Evolutionary conservation across 2,113 vertebrate genomes (phyloP).

Genomic region (Bambusicola thoracicus): DNA sequence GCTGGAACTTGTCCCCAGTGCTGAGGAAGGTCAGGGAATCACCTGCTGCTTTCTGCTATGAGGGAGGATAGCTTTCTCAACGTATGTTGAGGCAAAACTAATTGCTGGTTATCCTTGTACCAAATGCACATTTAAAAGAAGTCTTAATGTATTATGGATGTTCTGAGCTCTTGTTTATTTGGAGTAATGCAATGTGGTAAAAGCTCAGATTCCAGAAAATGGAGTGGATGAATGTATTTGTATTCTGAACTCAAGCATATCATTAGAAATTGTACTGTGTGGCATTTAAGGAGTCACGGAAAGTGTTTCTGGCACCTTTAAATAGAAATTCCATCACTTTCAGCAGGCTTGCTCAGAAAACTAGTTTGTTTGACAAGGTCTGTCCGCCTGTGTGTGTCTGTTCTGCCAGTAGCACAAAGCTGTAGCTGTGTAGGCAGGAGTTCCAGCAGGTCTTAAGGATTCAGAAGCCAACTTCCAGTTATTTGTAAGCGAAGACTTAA

Average conservation of each 20-base stretch:
- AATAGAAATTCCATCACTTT: slow-evolving; percentile 16
- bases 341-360: background rate
- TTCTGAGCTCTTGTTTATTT: background rate
- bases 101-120: background rate
- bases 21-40: background rate
- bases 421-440: background rate
- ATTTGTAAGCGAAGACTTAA: background rate
- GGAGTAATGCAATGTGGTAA: background rate
- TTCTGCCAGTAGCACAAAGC: background rate
- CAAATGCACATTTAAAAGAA: background rate
- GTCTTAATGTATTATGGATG: background rate
- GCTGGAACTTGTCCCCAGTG: background rate
- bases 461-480: background rate
- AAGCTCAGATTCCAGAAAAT: background rate
- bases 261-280: background rate
- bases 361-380: background rate
- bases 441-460: background rate
- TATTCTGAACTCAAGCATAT: background rate
- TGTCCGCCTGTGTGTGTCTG: background rate
- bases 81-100: background rate
- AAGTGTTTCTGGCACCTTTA: slow-evolving; percentile 39
- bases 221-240: background rate
- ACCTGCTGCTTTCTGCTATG: background rate
- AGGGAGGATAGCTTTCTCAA: background rate
- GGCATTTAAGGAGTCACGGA: background rate